Evolutionary conservation across 1,140 invertebrate species (phyloP).

Genomic region (Idris sp.): DNA sequence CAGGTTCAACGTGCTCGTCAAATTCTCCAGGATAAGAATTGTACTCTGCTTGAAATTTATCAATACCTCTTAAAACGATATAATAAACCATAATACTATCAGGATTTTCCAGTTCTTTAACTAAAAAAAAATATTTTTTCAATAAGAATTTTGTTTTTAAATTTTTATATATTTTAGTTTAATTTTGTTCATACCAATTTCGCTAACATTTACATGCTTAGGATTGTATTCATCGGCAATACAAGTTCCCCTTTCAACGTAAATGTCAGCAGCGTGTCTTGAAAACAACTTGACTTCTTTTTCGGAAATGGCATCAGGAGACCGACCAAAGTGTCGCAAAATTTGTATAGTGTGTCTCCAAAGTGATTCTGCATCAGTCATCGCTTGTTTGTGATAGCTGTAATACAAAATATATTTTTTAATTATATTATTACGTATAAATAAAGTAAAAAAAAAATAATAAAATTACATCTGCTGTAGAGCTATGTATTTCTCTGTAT

Average conservation of each 20-base stretch:
- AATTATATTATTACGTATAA: no score
- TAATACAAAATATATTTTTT: slow-evolving; percentile 43
- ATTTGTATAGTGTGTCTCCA: slow-evolving; percentile 89
- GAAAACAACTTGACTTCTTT: slow-evolving; percentile 90
- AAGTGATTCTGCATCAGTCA: slow-evolving; percentile 88
- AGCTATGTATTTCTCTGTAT: slow-evolving; percentile 93
- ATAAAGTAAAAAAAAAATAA: slow-evolving; percentile 18
- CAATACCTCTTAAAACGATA: slow-evolving; percentile 92
- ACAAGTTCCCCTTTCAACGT: slow-evolving; percentile 88
- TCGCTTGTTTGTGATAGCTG: slow-evolving; percentile 90
- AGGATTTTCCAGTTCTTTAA: slow-evolving; percentile 84
- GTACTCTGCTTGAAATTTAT: slow-evolving; percentile 92
- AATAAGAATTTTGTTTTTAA: no score
- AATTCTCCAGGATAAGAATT: slow-evolving; percentile 94
- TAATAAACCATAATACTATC: slow-evolving; percentile 94
- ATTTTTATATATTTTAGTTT: slow-evolving; percentile 8
- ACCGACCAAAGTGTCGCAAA: slow-evolving; percentile 85
- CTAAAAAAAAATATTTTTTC: slow-evolving; percentile 68
- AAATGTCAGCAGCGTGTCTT: slow-evolving; percentile 88
- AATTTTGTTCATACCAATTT: slow-evolving; percentile 77
- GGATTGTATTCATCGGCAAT: slow-evolving; percentile 88
- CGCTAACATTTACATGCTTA: slow-evolving; percentile 78
- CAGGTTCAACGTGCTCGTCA: slow-evolving; percentile 91
- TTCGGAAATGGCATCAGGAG: slow-evolving; percentile 86
- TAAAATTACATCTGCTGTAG: slow-evolving; percentile 91